These are phyloP conservation scores for Circaetus gallicus DNA, from an alignment of 2,113 vertebrate species.

Conservation along the genomic window DNA sequence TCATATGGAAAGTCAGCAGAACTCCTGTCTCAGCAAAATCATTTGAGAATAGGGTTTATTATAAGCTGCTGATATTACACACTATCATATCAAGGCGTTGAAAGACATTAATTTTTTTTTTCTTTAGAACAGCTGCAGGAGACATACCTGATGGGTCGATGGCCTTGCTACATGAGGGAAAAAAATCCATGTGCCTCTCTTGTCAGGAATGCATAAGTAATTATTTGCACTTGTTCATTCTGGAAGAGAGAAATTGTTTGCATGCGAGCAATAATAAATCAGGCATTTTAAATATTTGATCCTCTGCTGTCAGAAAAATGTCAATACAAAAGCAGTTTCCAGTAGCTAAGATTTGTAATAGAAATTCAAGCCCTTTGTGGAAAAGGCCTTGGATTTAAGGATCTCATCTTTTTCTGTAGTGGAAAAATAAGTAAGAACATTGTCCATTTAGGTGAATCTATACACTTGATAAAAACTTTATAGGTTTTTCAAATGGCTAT, in stretches of 20 bases:
- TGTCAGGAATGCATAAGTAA: conserved; percentile 31
- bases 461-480: not conserved
- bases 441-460: not conserved
- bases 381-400: conserved; percentile 3
- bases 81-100: not conserved
- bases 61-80: not conserved
- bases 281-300: not conserved
- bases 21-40: conserved; percentile 37
- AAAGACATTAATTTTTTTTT: conserved; percentile 16
- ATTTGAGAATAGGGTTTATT: not conserved
- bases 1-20: not conserved
- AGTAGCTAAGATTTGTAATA: not conserved
- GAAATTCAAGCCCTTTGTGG: not conserved
- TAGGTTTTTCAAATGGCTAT: conserved; percentile 17
- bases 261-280: not conserved
- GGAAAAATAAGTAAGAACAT: not conserved
- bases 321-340: conserved; percentile 8
- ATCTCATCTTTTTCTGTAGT: not conserved
- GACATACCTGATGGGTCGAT: not conserved
- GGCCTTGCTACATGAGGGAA: not conserved
- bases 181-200: not conserved
- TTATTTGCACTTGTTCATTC: conserved; percentile 33
- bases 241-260: conserved; percentile 26
- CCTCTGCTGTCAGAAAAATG: not conserved
- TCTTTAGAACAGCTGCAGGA: conserved; percentile 1